Evolutionary conservation across 2,888 invertebrate genomes (phyloP), one percentile per base, ranked within the genome.

Genomic region (Calliopum simillimum): DNA sequence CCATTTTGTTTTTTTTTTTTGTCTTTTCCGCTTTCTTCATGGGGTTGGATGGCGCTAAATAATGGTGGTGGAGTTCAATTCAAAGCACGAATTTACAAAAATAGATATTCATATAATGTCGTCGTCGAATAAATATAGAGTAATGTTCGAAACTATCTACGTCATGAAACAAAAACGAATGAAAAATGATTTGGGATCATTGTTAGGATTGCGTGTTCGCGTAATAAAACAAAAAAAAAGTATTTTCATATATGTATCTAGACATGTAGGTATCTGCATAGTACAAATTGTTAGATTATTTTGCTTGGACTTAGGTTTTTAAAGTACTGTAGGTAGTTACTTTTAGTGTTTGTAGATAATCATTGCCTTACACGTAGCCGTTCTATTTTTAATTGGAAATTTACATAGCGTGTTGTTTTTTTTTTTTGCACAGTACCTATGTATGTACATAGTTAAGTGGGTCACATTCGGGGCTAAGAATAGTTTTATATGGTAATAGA

Each of bases 11-110:
- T 66, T 44, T 59, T 63, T 56, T 47, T 49, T 47, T n/a, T 55
- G 44, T 71, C 51, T 58, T 67, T 58, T 67, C 58, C 70, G 66
- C 53, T 66, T 65, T 49, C 12, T 55, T 21, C 23, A 19, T 61
- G 41, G 13, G 49, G 16, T 51, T 23, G 33, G 49, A 16, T 47
- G 13, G 41, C 33, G n/a, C 19, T 33, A 23, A 23, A 14, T n/a
- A n/a, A n/a, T 23, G n/a, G 58, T 21, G n/a, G n/a, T 25, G 66
- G 58, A 43, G 46, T 56, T 56, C 55, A 46, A 67, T 47, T 59
- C 49, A 59, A 19, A 47, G 67, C 47, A 67, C 33, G 33, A 33
- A 33, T 33, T 33, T 33, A 33, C 21, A 33, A 59, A 67, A 67
- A 67, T 67, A 67, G 67, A 58, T 53, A 47, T 56, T 21, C 56